Conservation (phyloP, 1,140 invertebrate species). For the Zaprionus kolodkinae region DNA sequence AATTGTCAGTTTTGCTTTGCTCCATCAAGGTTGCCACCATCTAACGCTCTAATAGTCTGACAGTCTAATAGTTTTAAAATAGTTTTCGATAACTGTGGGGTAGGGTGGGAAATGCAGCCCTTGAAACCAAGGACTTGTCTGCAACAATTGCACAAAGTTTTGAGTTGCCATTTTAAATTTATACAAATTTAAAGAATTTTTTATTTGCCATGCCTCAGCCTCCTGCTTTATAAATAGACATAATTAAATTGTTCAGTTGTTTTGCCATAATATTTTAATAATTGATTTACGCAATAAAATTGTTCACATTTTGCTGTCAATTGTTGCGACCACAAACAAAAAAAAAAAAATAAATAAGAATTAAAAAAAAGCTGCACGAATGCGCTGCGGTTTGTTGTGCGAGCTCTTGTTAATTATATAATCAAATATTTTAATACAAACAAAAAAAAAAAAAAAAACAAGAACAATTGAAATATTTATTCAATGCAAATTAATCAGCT, state of each 20-base stretch:
- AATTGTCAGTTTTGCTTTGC: not conserved
- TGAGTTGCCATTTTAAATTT: no score
- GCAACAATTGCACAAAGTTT: not conserved
- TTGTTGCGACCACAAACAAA: not conserved
- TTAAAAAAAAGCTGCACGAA: not conserved
- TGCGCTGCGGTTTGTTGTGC: not conserved
- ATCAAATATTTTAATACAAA: not conserved
- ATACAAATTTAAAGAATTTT: not conserved
- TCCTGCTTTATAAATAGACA: not conserved
- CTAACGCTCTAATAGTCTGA: not conserved
- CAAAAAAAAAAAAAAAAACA: not conserved
- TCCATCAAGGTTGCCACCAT: not conserved
- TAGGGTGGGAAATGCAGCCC: not conserved
- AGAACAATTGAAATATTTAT: not conserved
- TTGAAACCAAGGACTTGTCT: not conserved
- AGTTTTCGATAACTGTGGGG: not conserved
- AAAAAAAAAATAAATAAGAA: not conserved
- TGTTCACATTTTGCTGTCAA: not conserved
- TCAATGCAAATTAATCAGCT: no score
- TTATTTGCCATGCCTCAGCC: not conserved
- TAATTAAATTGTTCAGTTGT: conserved; percentile 1
- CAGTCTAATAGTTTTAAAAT: not conserved
- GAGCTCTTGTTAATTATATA: not conserved
- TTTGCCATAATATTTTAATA: not conserved
- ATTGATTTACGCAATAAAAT: not conserved